Base-by-base conservation (phyloP, 37 sponge, comb jelly and placozoan genomes). In the Theonella swinhoei region DNA sequence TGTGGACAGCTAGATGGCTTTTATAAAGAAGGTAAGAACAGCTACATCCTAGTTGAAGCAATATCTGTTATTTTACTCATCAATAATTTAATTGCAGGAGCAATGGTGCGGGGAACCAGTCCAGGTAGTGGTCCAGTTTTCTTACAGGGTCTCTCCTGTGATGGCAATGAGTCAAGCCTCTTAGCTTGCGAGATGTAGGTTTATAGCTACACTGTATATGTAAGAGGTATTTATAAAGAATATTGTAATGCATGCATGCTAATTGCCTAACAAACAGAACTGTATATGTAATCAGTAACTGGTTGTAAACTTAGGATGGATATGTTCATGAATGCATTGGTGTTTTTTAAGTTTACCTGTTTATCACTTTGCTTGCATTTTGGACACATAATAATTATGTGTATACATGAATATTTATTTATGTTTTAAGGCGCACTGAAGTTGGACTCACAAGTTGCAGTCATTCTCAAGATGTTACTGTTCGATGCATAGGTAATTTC, bases 381-480 rank as follows among this genome's bases (percentile, higher is more conserved):
- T n/a, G n/a, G n/a, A n/a, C n/a, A n/a, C n/a, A n/a, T n/a, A n/a
- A 47, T 47, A 47, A 47, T 47, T 47, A 47, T 7, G 11, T 14
- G 54, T 14, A 47, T 14, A 47, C 54, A 47, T 14, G 14, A n/a
- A n/a, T n/a, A n/a, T n/a, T n/a, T n/a, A n/a, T n/a, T n/a, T n/a
- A n/a, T n/a, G n/a, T n/a, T n/a, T n/a, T n/a, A n/a, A n/a, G n/a
- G n/a, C n/a, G n/a, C 54, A 62, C 76, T 83, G 23, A 8, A 24
- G 1, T 67, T 19, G 75, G 75, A 14, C 59, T 75, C n/a, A 23
- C 42, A 20, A 39, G 25, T 30, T 83, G 84, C 39, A 34, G 30
- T 32, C 84, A 83, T 42, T 41, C 75, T 22, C 66, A 75, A 31
- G 84, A 83, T 42, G 76, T 83, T 54, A 42, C 42, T 83, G 84